Conservation (phyloP, 2,888 invertebrate species). For the Drosophila atroscutellata region DNA sequence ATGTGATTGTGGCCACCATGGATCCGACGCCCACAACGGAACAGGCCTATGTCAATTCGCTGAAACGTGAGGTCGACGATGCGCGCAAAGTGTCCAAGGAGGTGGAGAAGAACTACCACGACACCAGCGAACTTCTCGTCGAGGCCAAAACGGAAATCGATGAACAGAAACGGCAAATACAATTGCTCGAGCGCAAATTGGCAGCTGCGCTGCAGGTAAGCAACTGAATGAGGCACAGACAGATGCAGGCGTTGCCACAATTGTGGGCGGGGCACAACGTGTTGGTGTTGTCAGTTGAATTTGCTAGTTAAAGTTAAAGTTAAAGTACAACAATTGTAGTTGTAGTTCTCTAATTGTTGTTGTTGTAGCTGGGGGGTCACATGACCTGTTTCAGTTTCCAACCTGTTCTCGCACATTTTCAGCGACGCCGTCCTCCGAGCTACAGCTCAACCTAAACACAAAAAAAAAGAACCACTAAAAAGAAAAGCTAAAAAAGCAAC, state of each 20-base stretch:
- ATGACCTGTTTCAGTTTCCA: constrained; percentile 36
- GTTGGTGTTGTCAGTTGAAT: constrained; percentile 71
- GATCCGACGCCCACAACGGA: constrained; percentile 86
- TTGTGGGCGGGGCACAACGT: constrained; percentile 28
- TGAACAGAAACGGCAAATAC: constrained; percentile 91
- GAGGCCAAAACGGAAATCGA: constrained; percentile 91
- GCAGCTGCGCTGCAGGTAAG: constrained; percentile 88
- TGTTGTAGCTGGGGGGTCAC: constrained; percentile 28
- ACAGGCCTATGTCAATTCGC: constrained; percentile 88
- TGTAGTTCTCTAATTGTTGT: constrained; percentile 4
- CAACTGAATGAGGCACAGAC: constrained; percentile 2
- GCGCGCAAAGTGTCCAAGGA: constrained; percentile 92
- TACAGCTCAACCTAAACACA: constrained; percentile 49
- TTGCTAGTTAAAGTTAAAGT: constrained; percentile 32
- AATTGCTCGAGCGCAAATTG: constrained; percentile 91
- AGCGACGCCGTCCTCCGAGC: constrained; percentile 51
- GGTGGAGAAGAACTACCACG: constrained; percentile 91
- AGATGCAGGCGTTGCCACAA: constrained; percentile 7
- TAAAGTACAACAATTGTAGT: constrained; percentile 5
- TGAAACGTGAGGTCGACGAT: constrained; percentile 91
- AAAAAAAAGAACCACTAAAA: constrained; percentile 26
- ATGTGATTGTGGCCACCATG: constrained; percentile 82
- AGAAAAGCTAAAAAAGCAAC: constrained; percentile 55
- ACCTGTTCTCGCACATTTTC: constrained; percentile 63
- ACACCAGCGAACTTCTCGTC: constrained; percentile 91